phyloP scores from a whole-genome alignment of 1,140 invertebrate species.

The Copidosoma floridanum region DNA sequence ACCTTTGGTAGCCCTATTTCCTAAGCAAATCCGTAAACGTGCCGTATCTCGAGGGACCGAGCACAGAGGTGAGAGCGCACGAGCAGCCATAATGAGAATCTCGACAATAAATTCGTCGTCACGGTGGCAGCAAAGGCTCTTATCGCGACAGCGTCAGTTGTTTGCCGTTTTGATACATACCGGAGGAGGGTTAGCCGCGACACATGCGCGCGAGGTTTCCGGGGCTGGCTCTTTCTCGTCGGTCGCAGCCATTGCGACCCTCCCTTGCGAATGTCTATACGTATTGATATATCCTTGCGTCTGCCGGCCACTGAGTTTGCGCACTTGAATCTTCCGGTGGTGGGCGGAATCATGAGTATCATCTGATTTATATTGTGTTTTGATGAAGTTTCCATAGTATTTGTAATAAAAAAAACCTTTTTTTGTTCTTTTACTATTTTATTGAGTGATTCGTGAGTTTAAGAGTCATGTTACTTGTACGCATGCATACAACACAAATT shows the following conservation, averaged over 20 bases:
- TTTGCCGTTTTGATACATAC: conserved; percentile 38
- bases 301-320: too few relatives aligned
- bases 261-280: not conserved
- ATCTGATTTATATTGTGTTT: too few relatives aligned
- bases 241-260: not conserved
- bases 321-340: too few relatives aligned
- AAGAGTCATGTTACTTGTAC: too few relatives aligned
- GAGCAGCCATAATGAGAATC: conserved; percentile 25
- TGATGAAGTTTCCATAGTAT: too few relatives aligned
- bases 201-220: too few relatives aligned
- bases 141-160: conserved; percentile 40
- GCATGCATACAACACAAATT: too few relatives aligned
- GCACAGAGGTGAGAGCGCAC: not conserved
- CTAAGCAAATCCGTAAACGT: conserved; percentile 32
- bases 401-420: too few relatives aligned
- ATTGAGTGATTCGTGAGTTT: too few relatives aligned
- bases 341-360: too few relatives aligned
- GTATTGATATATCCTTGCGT: too few relatives aligned
- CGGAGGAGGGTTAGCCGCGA: conserved; percentile 36
- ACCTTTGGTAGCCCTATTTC: conserved; percentile 20
- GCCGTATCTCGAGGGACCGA: conserved; percentile 40
- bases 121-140: conserved; percentile 43
- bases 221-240: conserved; percentile 21
- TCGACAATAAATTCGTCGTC: conserved; percentile 47
- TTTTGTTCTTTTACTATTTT: too few relatives aligned